Percentiles rank a stretch among this genome's conserved stretches.
Conservation (phyloP, 1,140 invertebrate genomes). For the Uloborus diversus region DNA sequence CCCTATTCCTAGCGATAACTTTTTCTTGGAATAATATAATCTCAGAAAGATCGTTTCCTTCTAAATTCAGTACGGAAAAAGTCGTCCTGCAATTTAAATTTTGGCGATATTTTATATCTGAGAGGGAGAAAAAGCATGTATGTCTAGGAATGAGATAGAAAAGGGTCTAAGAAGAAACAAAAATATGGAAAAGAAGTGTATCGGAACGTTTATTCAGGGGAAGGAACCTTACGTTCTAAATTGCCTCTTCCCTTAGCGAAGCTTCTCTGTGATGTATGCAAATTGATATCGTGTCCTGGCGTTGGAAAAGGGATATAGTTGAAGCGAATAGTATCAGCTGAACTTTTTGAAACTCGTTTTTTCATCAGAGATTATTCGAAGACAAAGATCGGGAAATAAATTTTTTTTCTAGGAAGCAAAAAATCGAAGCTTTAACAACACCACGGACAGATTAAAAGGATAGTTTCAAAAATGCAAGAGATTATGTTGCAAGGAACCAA, state of each 20-base stretch:
- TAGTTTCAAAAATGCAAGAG: too few relatives aligned
- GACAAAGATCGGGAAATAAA: constrained; percentile 5
- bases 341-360: neutral
- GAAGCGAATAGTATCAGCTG: neutral
- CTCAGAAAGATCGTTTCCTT: constrained; percentile 5
- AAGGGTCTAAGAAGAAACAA: neutral
- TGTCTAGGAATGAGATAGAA: neutral
- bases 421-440: too few relatives aligned
- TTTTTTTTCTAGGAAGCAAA: neutral
- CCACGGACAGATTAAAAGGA: too few relatives aligned
- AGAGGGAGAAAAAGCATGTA: neutral
- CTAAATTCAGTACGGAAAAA: neutral
- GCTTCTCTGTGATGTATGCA: constrained; percentile 31
- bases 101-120: constrained; percentile 14
- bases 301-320: neutral
- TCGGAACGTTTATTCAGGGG: constrained; percentile 35
- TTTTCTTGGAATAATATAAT: constrained; percentile 30
- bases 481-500: too few relatives aligned
- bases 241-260: constrained; percentile 4
- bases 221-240: constrained; percentile 4
- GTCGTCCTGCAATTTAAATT: constrained; percentile 44
- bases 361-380: constrained; percentile 22
- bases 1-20: too few relatives aligned
- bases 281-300: constrained; percentile 36
- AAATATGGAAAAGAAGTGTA: constrained; percentile 4